Conservation (phyloP, 2,888 invertebrate species). For the Drosophila cognata region DNA sequence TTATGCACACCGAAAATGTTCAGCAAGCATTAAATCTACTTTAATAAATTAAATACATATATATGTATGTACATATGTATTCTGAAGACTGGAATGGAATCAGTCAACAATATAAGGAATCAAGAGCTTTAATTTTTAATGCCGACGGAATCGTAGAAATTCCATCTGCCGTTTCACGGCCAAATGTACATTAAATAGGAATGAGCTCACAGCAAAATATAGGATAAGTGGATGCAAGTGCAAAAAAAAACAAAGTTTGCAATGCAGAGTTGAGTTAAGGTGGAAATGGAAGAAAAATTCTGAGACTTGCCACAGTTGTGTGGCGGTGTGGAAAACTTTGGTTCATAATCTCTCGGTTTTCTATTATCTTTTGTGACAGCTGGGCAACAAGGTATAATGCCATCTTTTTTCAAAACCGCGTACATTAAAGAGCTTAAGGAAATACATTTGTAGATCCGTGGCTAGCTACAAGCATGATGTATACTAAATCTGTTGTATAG, state of each 20-base stretch:
- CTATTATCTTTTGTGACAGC: slow-evolving; percentile 45
- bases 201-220: slow-evolving; percentile 54
- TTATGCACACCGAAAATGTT: not conserved
- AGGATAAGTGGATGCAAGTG: slow-evolving; percentile 17
- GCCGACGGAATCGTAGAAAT: slow-evolving; percentile 38
- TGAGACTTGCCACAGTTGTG: slow-evolving; percentile 43
- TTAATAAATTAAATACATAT: slow-evolving; percentile 34
- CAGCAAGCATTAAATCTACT: slow-evolving; percentile 56
- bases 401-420: not conserved
- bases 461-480: not conserved
- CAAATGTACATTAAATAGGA: slow-evolving; percentile 69
- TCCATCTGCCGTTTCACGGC: slow-evolving; percentile 58
- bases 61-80: slow-evolving; percentile 25
- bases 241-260: slow-evolving; percentile 32
- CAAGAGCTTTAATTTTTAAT: slow-evolving; percentile 71
- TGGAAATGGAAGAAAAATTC: slow-evolving; percentile 25
- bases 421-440: not conserved
- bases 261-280: slow-evolving; percentile 46
- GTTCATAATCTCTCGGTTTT: slow-evolving; percentile 34
- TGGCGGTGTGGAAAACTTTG: slow-evolving; percentile 7
- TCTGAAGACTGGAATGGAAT: slow-evolving; percentile 5
- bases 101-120: slow-evolving; percentile 33
- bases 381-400: slow-evolving; percentile 48
- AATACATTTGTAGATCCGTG: not conserved
- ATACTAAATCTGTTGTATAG: not conserved